Evolutionary conservation across 2,888 invertebrate species (phyloP).

Genomic region (Drosophila anomelani): DNA sequence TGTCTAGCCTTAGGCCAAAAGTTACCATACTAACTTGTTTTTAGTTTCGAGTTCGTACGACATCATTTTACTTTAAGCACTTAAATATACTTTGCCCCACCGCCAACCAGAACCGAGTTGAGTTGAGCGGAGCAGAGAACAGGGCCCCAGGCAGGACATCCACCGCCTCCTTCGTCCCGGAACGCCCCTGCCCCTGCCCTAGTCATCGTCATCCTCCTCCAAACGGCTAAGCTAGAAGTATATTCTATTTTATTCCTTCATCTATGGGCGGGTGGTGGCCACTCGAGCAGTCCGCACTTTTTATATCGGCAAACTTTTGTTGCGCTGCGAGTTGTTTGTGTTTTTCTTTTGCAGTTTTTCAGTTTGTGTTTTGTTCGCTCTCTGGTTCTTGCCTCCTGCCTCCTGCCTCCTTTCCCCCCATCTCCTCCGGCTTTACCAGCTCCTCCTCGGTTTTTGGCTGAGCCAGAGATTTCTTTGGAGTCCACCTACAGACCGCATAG

Average conservation of each 20-base stretch:
- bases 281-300: constrained; percentile 78
- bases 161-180: constrained; percentile 1
- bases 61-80: constrained; percentile 83
- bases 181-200: constrained; percentile 1
- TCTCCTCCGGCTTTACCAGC: not conserved
- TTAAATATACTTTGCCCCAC: constrained; percentile 81
- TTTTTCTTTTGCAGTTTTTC: constrained; percentile 79
- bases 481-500: constrained; percentile 44
- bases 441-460: constrained; percentile 48
- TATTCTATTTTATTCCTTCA: constrained; percentile 65
- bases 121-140: constrained; percentile 28
- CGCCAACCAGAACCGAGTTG: constrained; percentile 45
- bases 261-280: constrained; percentile 59
- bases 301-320: constrained; percentile 80
- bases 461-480: constrained; percentile 71
- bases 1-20: constrained; percentile 75
- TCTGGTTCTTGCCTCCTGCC: not conserved
- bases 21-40: constrained; percentile 81
- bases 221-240: constrained; percentile 67
- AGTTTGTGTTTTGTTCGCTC: constrained; percentile 66
- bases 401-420: not conserved
- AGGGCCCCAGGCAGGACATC: constrained; percentile 44
- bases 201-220: constrained; percentile 23
- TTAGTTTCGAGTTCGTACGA: constrained; percentile 82
- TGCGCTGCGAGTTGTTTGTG: constrained; percentile 79